Evolutionary conservation across 35 echinoderm and acorn worm species (phyloP).

Genomic region (Chiridota heheva): DNA sequence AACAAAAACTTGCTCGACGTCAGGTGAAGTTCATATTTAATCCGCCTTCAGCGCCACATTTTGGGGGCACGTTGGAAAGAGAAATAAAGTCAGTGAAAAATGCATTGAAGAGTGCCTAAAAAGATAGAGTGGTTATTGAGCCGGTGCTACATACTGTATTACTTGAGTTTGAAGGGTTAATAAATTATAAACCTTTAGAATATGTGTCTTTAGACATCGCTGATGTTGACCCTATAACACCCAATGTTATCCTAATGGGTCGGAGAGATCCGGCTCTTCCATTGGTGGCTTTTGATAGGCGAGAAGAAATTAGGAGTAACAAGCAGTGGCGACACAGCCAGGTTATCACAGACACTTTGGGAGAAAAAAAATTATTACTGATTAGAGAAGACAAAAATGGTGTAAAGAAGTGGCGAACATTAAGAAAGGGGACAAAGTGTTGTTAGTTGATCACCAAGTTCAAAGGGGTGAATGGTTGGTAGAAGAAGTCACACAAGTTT

Average conservation of each 20-base stretch:
- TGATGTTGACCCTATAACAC: conserved; percentile 47
- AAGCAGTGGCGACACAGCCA: not conserved
- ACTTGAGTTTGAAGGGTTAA: conserved; percentile 15
- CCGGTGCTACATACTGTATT: conserved; percentile 38
- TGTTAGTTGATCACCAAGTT: conserved; percentile 33
- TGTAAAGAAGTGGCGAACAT: conserved; percentile 16
- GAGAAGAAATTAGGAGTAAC: not conserved
- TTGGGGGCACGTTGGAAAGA: conserved; percentile 25
- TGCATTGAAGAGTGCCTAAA: conserved; percentile 26
- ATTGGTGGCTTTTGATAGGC: not conserved
- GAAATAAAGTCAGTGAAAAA: conserved; percentile 40
- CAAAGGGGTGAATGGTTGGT: conserved; percentile 29
- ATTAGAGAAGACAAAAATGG: conserved; percentile 53
- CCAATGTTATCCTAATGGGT: conserved; percentile 42
- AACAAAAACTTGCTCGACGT: conserved; percentile 13
- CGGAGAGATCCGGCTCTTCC: conserved; percentile 28
- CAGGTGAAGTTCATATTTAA: conserved; percentile 40
- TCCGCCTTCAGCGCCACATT: conserved; percentile 23
- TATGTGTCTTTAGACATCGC: conserved; percentile 49
- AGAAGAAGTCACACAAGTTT: conserved; percentile 1
- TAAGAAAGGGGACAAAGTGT: not conserved
- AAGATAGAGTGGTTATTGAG: not conserved
- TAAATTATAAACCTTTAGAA: conserved; percentile 47
- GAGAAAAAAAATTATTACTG: conserved; percentile 21
- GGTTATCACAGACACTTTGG: not conserved